Base-by-base conservation (phyloP, 2,888 invertebrate genomes). In the Parnassius orleans region DNA sequence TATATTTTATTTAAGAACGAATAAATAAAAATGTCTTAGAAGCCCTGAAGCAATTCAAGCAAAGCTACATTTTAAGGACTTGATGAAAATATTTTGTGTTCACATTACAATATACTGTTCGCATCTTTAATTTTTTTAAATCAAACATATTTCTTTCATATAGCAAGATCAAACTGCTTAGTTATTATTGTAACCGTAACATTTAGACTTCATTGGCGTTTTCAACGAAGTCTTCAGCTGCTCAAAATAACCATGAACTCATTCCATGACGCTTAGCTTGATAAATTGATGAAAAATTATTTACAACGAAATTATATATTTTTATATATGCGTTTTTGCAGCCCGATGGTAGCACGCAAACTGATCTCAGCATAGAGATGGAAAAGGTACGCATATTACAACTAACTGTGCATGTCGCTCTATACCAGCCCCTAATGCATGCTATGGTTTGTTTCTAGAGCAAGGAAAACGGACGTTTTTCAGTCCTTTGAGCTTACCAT, bases 341-440 rank as follows among this genome's bases (percentile, higher is more conserved):
- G 92, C 91, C 87, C 91, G 88, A 87, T 90, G 91, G 83, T 89
- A 89, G 83, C 84, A 85, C 90, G 86, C 90, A 90, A 86, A 83
- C 87, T 76, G 86, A 87, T 83, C 90, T 84, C 90, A 84, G 81
- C 91, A 86, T 92, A 90, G 92, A 92, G 87, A 87, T 91, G 90
- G 92, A 92, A 89, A 92, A 92, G 92, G 92, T 92, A 92, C 90
- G 89, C 87, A 78, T 74, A 80, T 80, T 86, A 84, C 54, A 82
- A 83, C 80, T 88, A 84, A 86, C 82, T 83, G 79, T 84, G 86
- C 87, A 86, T 86, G 82, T 76, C 69, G 71, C 79, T 76, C 75
- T 68, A 74, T 66, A 51, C 63, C 69, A 9, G 70, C 61, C 69
- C 73, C 72, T 72, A 60, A 65, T 76, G 77, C 77, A 80, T 79